Evolutionary conservation across 2,113 vertebrate genomes (phyloP), one percentile per base, ranked within the genome.

Genomic region (Chlamydotis undulata): DNA sequence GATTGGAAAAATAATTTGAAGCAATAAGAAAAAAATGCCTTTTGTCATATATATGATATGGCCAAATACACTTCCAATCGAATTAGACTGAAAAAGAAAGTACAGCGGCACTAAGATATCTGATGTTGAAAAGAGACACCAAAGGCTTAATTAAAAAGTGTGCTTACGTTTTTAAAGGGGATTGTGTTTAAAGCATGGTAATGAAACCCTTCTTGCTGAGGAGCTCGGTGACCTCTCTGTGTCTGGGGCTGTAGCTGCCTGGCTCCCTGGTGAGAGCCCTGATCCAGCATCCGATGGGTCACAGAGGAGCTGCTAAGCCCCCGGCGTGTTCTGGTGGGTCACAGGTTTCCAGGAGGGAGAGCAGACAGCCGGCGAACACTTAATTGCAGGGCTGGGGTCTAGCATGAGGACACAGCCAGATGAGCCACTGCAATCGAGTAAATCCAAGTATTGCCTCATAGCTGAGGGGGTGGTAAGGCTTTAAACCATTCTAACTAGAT

Each of bases 1-100:
- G 95, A 97, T 91, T 96, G 94, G 91, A 93, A 97, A 97, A 96
- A 97, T 96, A 97, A 97, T 96, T 94, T 92, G 95, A 96, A 97
- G 95, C 89, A 96, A 95, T 73, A 85, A 85, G 88, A n/a, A 94
- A 94, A 97, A 96, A 91, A 75, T 6, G 35, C 33, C 79, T 95
- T 95, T 96, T 97, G 90, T 94, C 78, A 75, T 87, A 70, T 56
- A 55, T 74, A 94, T 77, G 89, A 90, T 89, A 85, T 75, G 60
- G 79, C 60, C 93, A 95, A 96, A 95, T 76, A 88, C 49, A 52
- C 63, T 96, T 95, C 90, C 79, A 93, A 94, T 94, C 80, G 91
- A 85, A 93, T 84, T 78, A 92, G 77, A 89, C 92, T 94, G 82
- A 87, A 53, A 96, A 92, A 85, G 84, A 91, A 95, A 92, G 56